Base-by-base conservation (phyloP, 1,140 invertebrate genomes). In the Panagrolaimus sp. region DNA sequence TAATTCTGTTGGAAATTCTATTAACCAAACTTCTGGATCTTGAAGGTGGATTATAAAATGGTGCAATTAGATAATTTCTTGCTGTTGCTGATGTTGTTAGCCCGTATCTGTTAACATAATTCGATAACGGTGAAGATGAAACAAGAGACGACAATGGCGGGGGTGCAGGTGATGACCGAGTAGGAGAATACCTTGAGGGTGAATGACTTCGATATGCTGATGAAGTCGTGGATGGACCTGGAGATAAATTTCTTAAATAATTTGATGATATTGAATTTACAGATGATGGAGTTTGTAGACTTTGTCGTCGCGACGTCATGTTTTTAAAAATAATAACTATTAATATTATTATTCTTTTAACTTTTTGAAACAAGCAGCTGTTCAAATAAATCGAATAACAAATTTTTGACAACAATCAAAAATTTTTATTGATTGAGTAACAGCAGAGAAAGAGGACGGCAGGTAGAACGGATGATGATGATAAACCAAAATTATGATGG, bases 21-120 rank as follows among this genome's bases (percentile, higher is more conserved):
- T 58, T 58, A 12, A 58, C 52, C 17, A 58, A 21, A 21, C 52
- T 58, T 14, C 52, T n/a, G 14, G 52, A 26, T 14, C 52, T 58
- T 14, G 52, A 58, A 1, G 52, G 52, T 21, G 52, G 52, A 12
- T 58, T 21, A 26, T 58, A 58, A 58, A 21, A 58, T 12, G 52
- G 52, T 7, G 52, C 5, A 21, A 21, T 58, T 14, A 58, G 28
- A 17, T 58, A 58, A 5, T 28, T 58, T n/a, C 52, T 21, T 17
- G 52, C 52, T 26, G 52, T 58, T 24, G 52, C 21, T 1, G 52
- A 28, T 24, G 52, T 26, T 1, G 21, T 21, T n/a, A 4, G 17
- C 14, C 52, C 52, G 8, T 26, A 58, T 58, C 52, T 28, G 14
- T n/a, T 21, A 26, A 12, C 10, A 21, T 58, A 21, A 3, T 26